Evolutionary conservation across 2,113 vertebrate genomes (phyloP).

Genomic region (Tetrao urogallus): DNA sequence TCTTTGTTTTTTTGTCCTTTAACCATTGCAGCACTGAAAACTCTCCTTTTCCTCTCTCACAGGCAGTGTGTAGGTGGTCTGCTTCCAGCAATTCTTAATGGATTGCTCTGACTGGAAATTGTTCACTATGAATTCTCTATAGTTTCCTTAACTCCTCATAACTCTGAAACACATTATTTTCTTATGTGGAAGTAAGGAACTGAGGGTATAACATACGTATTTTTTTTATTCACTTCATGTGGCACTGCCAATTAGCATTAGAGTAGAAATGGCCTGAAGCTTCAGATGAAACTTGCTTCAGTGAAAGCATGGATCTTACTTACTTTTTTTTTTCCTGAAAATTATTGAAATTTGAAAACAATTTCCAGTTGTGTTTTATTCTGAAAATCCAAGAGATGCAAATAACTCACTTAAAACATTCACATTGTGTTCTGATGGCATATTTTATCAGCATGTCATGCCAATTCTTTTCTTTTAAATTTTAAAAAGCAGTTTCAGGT

Average conservation of each 20-base stretch:
- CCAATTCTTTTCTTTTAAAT: neutral
- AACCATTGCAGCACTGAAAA: neutral
- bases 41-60: neutral
- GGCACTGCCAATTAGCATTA: neutral
- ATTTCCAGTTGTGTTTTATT: neutral
- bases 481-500: neutral
- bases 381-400: neutral
- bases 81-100: slow-evolving; percentile 2
- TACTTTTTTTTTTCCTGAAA: fast-evolving
- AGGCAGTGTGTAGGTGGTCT: slow-evolving; percentile 6
- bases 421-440: neutral
- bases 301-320: neutral
- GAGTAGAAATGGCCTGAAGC: neutral
- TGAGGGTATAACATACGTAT: neutral
- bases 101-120: slow-evolving; percentile 25
- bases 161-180: neutral
- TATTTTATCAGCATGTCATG: neutral
- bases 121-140: neutral
- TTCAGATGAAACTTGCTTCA: neutral
- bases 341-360: neutral
- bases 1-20: neutral
- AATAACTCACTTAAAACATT: neutral
- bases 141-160: neutral
- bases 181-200: neutral
- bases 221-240: neutral